phyloP scores from a whole-genome alignment of 2,888 invertebrate species.

The Eugnorisma glareosa region DNA sequence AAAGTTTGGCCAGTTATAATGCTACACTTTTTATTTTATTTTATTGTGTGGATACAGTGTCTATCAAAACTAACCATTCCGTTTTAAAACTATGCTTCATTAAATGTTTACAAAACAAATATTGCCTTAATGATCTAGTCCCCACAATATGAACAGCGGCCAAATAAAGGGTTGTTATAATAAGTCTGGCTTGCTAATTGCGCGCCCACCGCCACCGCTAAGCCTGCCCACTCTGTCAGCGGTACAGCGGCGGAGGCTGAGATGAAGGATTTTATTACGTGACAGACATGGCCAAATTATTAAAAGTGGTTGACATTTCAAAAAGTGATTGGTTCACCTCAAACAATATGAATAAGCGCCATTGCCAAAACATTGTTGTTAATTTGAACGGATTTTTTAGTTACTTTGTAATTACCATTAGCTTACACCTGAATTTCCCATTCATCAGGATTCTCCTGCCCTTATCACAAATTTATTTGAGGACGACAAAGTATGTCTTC shows the following conservation, averaged over 20 bases:
- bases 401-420: not conserved
- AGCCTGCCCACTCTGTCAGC: slow-evolving; percentile 64
- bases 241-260: slow-evolving; percentile 37
- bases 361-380: not conserved
- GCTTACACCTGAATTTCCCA: not conserved
- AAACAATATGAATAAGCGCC: not conserved
- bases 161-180: slow-evolving; percentile 67
- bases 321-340: not conserved
- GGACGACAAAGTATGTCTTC: not conserved
- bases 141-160: slow-evolving; percentile 59
- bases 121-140: not conserved
- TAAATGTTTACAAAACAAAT: not conserved
- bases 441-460: not conserved
- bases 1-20: not conserved
- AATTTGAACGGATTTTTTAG: not conserved
- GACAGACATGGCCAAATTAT: slow-evolving; percentile 33
- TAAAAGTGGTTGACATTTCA: not conserved
- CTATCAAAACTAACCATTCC: not conserved
- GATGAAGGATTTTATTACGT: slow-evolving; percentile 44
- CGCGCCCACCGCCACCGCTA: slow-evolving; percentile 49
- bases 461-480: not conserved
- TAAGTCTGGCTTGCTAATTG: slow-evolving; percentile 69
- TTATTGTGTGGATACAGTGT: no score
- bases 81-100: not conserved
- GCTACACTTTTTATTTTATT: not conserved